Evolutionary conservation across 2,888 invertebrate species (phyloP).

Genomic region (Sarcophaga rosellei): DNA sequence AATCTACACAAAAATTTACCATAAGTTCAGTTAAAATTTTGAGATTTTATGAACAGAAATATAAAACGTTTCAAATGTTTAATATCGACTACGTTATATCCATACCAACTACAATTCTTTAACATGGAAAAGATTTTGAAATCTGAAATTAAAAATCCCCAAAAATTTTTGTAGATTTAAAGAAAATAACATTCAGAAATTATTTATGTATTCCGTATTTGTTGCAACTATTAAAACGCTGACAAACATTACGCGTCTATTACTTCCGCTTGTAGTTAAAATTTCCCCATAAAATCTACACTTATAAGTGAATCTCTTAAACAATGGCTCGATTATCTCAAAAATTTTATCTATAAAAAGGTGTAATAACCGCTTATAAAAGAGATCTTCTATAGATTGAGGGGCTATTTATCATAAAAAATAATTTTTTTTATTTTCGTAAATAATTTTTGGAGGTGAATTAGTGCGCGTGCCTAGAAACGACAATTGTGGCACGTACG

Average conservation of each 20-base stretch:
- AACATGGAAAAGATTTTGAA: background rate
- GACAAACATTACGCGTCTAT: constrained; percentile 57
- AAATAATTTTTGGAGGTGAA: background rate
- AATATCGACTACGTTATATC: background rate
- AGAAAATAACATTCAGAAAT: background rate
- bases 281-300: constrained; percentile 35
- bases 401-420: constrained; percentile 25
- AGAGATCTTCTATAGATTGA: constrained; percentile 32
- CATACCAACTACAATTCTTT: background rate
- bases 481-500: constrained; percentile 38
- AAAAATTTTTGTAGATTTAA: background rate
- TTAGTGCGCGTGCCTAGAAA: constrained; percentile 49
- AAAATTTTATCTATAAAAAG: constrained; percentile 29
- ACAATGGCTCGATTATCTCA: background rate
- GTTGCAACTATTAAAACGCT: constrained; percentile 56
- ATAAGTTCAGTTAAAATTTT: background rate
- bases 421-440: constrained; percentile 12
- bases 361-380: constrained; percentile 18
- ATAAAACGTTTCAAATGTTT: background rate
- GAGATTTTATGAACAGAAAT: background rate
- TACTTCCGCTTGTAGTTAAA: constrained; percentile 55
- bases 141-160: no score
- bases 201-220: constrained; percentile 51
- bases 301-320: background rate
- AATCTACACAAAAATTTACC: no score